Base-by-base conservation (phyloP, 2,888 invertebrate genomes). In the Drosophila diplacantha region DNA sequence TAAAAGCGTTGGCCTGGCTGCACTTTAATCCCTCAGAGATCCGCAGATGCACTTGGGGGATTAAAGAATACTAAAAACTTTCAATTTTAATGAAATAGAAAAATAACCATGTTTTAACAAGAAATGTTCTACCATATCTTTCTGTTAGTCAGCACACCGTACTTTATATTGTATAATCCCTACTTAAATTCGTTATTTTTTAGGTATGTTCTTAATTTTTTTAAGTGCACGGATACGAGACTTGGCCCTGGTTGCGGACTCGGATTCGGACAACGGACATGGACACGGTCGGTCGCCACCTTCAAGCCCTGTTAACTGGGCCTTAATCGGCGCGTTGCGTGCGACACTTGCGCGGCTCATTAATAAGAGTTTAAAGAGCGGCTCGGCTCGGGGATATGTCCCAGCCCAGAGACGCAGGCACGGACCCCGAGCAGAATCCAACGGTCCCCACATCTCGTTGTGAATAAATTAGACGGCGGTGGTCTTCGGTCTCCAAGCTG, bases 401-500 rank as follows among this genome's bases (percentile, higher is more conserved):
- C 68, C 64, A 53, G 24, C 3, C 24, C 32, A 53, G 22, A 26
- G 29, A 55, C 29, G 4, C 54, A 29, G 54, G 41, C 16, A 55
- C 55, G 22, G 35, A 26, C 16, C 57, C 41, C 29, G 20, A 57
- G 16, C 31, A 34, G 39, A 24, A 16, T 26, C 56, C 55, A 57
- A 55, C 37, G 59, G 53, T 57, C 74, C 50, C 72, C 75, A 54
- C 22, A 54, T 73, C 68, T 69, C 64, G 66, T 64, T 71, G 76
- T 83, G 85, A 74, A 85, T 85, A 85, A 85, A 85, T 85, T 85
- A 85, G 83, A 75, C 79, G 75, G 69, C 70, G 80, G 78, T 74
- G 82, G 82, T 81, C 78, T 57, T 49, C 60, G 46, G 53, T 53
- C 46, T 26, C 47, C 51, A 38, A 59, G 5, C 34, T 16, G 18